Base-by-base conservation (phyloP, 1,140 invertebrate species). In the Calliopsis andreniformis region DNA sequence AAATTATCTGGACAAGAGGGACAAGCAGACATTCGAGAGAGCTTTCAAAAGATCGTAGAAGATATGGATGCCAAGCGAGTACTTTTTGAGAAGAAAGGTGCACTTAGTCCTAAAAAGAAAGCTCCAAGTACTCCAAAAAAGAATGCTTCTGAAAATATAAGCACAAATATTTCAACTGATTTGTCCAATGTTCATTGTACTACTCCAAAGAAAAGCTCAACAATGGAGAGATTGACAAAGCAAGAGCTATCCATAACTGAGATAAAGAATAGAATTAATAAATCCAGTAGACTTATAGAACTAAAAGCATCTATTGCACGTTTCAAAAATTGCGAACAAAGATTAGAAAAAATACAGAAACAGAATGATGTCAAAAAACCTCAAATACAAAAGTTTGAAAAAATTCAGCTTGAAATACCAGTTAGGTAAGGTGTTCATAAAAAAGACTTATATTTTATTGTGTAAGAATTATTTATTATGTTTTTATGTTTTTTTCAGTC, bases 391-490 rank as follows among this genome's bases (percentile, higher is more conserved):
- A 94, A 94, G 84, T 96, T 96, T 83, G 93, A 95, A 68, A 93
- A 93, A 25, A 95, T 96, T 87, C 93, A 96, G 88, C 88, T 96
- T 82, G 95, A 96, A 92, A 93, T 96, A 82, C 93, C 95, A 59
- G 88, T 93, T 66, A 96, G 95, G 95, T 96, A 88, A 89, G 14
- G 20, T 61, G 20, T 30, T 61, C 30, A 18, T 18, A 3, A 62
- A 56, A 49, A 66, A 49, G 69, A 53, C 73, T 64, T 62, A 2
- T 75, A 0, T 51, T 47, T 12, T 39, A 12, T 16, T 35, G 35
- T 32, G 12, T 42, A 61, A 0, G 28, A 51, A 3, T 43, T 45
- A 42, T n/a, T 56, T 83, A 39, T 42, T 12, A 58, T 12, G 7
- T 61, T 70, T 49, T 0, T 56, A n/a, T 75, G 45, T 79, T 64